Percentiles rank a stretch among this genome's conserved stretches.
Evolutionary conservation across 2,113 vertebrate species (phyloP).

Genomic region (Smithornis capensis): DNA sequence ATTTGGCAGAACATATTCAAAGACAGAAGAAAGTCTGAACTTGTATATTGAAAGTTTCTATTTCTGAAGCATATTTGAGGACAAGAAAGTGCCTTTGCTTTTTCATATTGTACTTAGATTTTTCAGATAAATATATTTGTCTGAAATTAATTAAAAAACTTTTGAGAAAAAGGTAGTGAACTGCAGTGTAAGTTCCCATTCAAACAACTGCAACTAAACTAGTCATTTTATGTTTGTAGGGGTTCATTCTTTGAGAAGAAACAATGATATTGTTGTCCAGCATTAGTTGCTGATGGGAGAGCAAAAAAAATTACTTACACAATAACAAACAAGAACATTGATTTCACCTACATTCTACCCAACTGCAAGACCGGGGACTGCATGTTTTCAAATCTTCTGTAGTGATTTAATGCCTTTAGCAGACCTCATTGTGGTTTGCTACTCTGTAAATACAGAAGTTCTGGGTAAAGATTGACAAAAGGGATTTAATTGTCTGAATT

Average conservation of each 20-base stretch:
- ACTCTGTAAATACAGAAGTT: not conserved
- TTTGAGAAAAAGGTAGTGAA: not conserved
- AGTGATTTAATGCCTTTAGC: not conserved
- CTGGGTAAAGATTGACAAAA: not conserved
- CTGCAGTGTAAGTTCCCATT: not conserved
- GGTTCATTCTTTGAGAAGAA: not conserved
- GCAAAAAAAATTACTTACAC: not conserved
- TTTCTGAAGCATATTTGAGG: not conserved
- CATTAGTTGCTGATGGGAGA: not conserved
- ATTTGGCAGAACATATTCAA: not conserved
- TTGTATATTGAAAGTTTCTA: not conserved
- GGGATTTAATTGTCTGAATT: not conserved
- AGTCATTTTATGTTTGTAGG: not conserved
- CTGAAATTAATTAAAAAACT: not conserved
- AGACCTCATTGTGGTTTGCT: not conserved
- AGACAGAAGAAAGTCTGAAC: not conserved
- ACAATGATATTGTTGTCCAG: not conserved
- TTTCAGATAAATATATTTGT: not conserved
- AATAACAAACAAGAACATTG: not conserved
- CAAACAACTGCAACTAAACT: not conserved
- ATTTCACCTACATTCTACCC: not conserved
- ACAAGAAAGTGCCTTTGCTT: not conserved
- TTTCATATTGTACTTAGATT: not conserved
- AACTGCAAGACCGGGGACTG: not conserved
- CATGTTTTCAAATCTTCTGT: not conserved